A percentile compares a stretch with the other conserved stretches of the same genome.
Conservation (phyloP, 2,888 invertebrate genomes). For the Cryptocephalus primarius region DNA sequence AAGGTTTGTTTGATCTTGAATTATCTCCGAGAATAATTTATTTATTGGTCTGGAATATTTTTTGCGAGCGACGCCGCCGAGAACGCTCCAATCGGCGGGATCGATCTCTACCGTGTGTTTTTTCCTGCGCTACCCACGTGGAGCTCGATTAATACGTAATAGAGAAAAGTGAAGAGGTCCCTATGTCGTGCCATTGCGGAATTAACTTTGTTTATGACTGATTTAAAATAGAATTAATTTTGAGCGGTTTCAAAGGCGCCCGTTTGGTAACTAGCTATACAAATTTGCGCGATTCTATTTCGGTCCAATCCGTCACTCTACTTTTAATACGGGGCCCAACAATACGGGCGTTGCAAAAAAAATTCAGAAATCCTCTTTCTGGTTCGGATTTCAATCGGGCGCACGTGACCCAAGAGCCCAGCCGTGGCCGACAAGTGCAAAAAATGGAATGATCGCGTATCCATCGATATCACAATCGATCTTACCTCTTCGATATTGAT, state of each 20-base stretch:
- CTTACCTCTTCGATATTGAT: conserved; percentile 66
- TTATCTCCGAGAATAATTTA: no score
- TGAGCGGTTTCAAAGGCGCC: conserved; percentile 6
- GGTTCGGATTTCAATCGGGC: neutral
- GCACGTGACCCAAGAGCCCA: no score
- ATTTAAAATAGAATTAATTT: conserved; percentile 5
- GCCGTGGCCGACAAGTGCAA: no score
- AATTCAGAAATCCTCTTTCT: neutral
- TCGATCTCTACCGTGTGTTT: no score
- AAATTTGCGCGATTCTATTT: conserved; percentile 18
- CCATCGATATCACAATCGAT: no score
- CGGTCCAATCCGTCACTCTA: conserved; percentile 15
- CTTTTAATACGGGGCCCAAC: neutral
- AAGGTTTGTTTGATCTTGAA: no score
- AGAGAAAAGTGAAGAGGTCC: neutral
- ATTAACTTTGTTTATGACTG: conserved; percentile 1
- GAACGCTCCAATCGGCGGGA: no score
- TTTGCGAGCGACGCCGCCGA: no score
- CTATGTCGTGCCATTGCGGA: neutral
- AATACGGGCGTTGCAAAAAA: neutral
- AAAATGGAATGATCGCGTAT: no score
- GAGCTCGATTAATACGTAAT: neutral
- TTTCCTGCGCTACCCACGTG: neutral
- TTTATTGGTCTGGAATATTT: no score
- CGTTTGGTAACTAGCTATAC: conserved; percentile 14